A percentile compares a stretch with the other conserved stretches of the same genome.
These are phyloP conservation scores for Pachypeltis micranthus DNA, from an alignment of 1,140 invertebrate genomes.

Conservation along the genomic window DNA sequence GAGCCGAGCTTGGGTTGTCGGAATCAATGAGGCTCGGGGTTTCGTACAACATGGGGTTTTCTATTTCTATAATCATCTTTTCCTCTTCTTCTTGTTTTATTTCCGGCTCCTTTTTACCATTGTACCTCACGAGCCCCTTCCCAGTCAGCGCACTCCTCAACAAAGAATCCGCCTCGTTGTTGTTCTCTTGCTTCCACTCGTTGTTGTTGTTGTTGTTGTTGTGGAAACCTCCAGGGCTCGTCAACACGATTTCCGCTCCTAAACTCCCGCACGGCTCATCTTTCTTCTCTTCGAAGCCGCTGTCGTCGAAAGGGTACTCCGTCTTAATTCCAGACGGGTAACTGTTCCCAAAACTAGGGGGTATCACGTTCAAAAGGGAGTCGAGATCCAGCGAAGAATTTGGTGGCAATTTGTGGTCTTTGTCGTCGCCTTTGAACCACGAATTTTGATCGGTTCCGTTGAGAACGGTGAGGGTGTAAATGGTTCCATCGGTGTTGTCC, in stretches of 20 bases:
- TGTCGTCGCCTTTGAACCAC: constrained; percentile 24
- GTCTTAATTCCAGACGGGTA: constrained; percentile 26
- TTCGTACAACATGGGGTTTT: constrained; percentile 20
- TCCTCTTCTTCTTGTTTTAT: constrained; percentile 17
- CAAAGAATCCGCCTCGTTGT: constrained; percentile 52
- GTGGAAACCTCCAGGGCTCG: constrained; percentile 18
- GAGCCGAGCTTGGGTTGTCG: constrained; percentile 28
- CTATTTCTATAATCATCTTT: constrained; percentile 16
- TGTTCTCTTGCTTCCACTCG: constrained; percentile 61
- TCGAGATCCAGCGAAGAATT: constrained; percentile 35
- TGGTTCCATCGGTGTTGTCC: constrained; percentile 42
- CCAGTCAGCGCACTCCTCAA: constrained; percentile 69
- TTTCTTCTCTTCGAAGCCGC: constrained; percentile 54
- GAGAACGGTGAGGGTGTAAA: constrained; percentile 43
- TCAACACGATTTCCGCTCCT: constrained; percentile 30
- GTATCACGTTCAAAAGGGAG: constrained; percentile 38
- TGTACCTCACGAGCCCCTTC: constrained; percentile 33
- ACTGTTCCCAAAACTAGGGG: constrained; percentile 22
- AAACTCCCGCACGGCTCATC: constrained; percentile 36
- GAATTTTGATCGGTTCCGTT: constrained; percentile 35
- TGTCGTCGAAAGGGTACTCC: constrained; percentile 51
- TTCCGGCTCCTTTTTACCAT: constrained; percentile 27
- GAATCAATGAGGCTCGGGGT: constrained; percentile 22
- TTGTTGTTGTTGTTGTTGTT: constrained; percentile 56
- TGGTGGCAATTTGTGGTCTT: constrained; percentile 30